Evolutionary conservation across 2,888 invertebrate species (phyloP), one percentile per base, ranked within the genome.

Genomic region (Diarsia brunnea): DNA sequence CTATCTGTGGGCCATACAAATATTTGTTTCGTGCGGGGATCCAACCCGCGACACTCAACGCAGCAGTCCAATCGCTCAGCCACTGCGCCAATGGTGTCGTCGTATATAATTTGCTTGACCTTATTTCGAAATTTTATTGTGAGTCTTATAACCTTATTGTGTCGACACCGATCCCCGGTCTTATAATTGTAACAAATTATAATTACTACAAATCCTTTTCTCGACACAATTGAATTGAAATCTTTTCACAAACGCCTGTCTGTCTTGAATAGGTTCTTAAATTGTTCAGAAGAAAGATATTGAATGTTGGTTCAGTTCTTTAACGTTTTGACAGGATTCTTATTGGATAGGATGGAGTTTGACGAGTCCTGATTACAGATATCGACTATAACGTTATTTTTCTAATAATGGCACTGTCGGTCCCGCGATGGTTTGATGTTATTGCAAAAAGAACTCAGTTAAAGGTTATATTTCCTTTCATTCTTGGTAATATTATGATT

Each of bases 171-270:
- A 60, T 68, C n/a, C 49, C 24, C 14, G 7, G 5, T 60, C 51
- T n/a, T 31, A 31, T 80, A 72, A 72, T 75, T 84, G 43, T 27
- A 71, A 69, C 58, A 69, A 75, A 75, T 75, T 75, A 70, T 72
- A 70, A 80, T 80, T 63, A 53, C 21, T 38, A 55, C n/a, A 27
- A 82, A 84, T 75, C 66, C 61, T 83, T 68, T 79, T 74, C 61
- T 16, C 38, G 67, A 77, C 45, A 74, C 68, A 78, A 73, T 73
- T 73, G n/a, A 78, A 77, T 55, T 69, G 51, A 60, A 73, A 78
- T 79, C 31, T 78, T 73, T 72, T 71, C 70, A 66, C 58, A 69
- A 61, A 43, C 43, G 67, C 55, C 76, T 73, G 78, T 47, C 63
- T 27, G 71, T 51, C 38, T 12, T 43, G 73, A 73, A 79, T 73